These are phyloP conservation scores for Sepioteuthis lessoniana DNA, from an alignment of 2,888 invertebrate genomes.

Conservation along the genomic window DNA sequence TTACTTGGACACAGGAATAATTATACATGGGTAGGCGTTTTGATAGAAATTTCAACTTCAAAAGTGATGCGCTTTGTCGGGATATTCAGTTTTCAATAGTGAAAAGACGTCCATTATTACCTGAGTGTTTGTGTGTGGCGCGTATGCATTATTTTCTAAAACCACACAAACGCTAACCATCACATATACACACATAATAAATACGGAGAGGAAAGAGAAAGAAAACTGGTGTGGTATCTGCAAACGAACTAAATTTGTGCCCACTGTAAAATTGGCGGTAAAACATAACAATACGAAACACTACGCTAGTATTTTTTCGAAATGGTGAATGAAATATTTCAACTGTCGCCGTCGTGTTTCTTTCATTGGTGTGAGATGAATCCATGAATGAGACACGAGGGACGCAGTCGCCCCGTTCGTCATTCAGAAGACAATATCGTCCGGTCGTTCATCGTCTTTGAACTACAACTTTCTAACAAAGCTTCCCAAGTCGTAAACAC, in stretches of 20 bases:
- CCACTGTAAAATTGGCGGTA: not conserved
- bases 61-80: not conserved
- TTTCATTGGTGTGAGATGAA: not conserved
- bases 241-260: too few species aligned
- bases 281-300: not conserved
- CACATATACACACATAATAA: not conserved
- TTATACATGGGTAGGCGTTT: not conserved
- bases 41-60: not conserved
- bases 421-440: not conserved
- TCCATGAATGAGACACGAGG: not conserved
- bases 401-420: constrained; percentile 33
- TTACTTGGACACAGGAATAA: not conserved
- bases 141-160: not conserved
- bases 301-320: constrained; percentile 13
- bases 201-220: not conserved
- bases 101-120: not conserved
- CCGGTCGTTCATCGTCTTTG: not conserved
- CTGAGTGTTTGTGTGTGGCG: constrained; percentile 15
- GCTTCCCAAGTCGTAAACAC: not conserved
- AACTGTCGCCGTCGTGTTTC: too few species aligned
- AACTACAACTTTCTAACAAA: not conserved
- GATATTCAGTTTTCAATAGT: not conserved
- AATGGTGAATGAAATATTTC: not conserved
- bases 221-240: not conserved
- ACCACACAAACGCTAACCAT: not conserved